Evolutionary conservation across 2,113 vertebrate species (phyloP).

Genomic region (Pelmatolapia mariae): DNA sequence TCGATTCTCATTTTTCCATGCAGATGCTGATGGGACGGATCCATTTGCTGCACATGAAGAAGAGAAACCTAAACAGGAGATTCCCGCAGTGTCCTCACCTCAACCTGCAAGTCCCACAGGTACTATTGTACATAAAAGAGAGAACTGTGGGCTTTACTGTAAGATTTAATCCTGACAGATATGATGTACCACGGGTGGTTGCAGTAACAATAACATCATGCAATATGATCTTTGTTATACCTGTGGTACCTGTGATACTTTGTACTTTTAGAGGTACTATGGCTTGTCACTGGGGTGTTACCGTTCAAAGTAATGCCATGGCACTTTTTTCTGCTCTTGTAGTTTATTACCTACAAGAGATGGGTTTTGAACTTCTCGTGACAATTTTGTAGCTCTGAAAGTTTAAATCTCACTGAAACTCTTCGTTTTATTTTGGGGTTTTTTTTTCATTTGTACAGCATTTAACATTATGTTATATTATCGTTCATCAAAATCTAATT

Average conservation of each 20-base stretch:
- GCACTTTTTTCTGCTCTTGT: background rate
- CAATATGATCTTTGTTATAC: background rate
- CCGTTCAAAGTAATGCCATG: background rate
- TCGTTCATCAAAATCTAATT: background rate
- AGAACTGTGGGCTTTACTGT: background rate
- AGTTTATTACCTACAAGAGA: background rate
- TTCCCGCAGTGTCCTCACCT: constrained; percentile 52
- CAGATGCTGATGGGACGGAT: constrained; percentile 56
- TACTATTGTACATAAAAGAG: constrained; percentile 25
- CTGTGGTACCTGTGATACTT: background rate
- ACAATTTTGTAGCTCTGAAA: background rate
- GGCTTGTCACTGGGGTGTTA: background rate
- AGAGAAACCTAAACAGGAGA: constrained; percentile 45
- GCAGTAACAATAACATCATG: background rate
- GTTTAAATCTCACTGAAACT: background rate
- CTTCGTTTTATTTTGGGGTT: fast-evolving
- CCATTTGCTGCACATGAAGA: constrained; percentile 73
- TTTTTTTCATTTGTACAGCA: background rate
- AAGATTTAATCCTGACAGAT: background rate
- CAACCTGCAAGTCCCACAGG: constrained; percentile 78
- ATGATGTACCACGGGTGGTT: background rate
- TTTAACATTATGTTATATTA: background rate
- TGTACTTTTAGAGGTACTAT: background rate
- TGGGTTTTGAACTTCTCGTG: fast-evolving
- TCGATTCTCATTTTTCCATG: background rate